These are phyloP conservation scores for Clytia hemisphaerica DNA, from an alignment of 30 jellyfish, hydroid and myxozoan species.

Conservation along the genomic window DNA sequence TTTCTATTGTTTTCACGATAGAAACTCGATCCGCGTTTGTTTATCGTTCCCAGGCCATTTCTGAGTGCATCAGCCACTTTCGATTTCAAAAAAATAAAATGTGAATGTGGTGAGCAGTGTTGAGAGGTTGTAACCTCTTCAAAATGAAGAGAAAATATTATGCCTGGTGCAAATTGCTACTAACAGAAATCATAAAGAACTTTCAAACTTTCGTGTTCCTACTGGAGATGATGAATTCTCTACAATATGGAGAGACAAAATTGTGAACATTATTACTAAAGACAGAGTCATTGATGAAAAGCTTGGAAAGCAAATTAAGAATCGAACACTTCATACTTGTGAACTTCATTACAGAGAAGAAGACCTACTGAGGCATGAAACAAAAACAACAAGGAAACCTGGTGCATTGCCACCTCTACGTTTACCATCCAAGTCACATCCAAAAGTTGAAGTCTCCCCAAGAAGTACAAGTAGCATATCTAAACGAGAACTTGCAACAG, in stretches of 20 bases:
- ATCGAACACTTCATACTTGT: conserved; percentile 31
- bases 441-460: no score
- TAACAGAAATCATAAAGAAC: conserved; percentile 28
- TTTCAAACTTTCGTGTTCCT: conserved; percentile 51
- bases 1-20: no score
- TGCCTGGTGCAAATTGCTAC: conserved; percentile 80
- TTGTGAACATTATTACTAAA: conserved; percentile 29
- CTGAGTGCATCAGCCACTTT: no score
- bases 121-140: no score
- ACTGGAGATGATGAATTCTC: conserved; percentile 42
- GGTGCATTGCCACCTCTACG: conserved; percentile 48
- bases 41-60: no score
- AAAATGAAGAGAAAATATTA: no score
- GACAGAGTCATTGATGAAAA: conserved; percentile 44
- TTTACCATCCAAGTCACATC: no score
- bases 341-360: conserved; percentile 36
- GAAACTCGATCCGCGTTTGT: no score
- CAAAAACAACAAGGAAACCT: conserved; percentile 37
- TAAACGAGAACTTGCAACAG: no score
- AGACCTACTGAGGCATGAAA: conserved; percentile 13
- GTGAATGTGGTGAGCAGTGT: no score
- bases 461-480: no score
- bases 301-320: conserved; percentile 34
- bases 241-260: conserved; percentile 49
- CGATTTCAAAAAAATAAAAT: no score